phyloP scores from a whole-genome alignment of 2,888 invertebrate genomes.

The Thereva nobilitata region DNA sequence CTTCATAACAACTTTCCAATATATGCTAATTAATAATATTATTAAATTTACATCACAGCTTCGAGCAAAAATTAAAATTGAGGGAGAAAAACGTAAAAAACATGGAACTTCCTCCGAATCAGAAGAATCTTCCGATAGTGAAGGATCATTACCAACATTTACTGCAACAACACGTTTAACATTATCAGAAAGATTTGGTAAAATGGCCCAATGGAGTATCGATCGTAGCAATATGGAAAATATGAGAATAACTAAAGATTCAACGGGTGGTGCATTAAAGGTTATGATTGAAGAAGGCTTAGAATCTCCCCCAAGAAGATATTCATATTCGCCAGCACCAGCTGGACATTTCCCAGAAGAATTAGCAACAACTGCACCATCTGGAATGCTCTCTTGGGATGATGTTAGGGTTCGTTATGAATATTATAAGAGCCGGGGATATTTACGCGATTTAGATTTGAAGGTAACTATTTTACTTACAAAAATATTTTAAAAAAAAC shows the following conservation, averaged over 20 bases:
- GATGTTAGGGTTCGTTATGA: slow-evolving; percentile 86
- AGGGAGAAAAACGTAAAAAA: slow-evolving; percentile 60
- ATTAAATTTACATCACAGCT: slow-evolving; percentile 45
- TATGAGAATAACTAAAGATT: slow-evolving; percentile 82
- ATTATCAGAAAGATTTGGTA: slow-evolving; percentile 84
- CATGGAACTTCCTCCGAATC: slow-evolving; percentile 64
- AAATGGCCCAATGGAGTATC: slow-evolving; percentile 90
- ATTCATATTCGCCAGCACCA: slow-evolving; percentile 67
- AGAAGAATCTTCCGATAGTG: slow-evolving; percentile 65
- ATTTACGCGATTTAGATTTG: slow-evolving; percentile 68
- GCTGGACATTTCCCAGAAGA: slow-evolving; percentile 81
- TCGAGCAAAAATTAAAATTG: slow-evolving; percentile 57
- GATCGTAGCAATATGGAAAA: slow-evolving; percentile 82
- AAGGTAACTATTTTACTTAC: slow-evolving; percentile 47
- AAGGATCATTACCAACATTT: slow-evolving; percentile 64
- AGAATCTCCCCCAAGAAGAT: slow-evolving; percentile 63
- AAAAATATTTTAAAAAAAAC: not conserved
- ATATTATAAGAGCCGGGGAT: slow-evolving; percentile 87
- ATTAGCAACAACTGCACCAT: slow-evolving; percentile 71
- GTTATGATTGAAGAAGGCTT: slow-evolving; percentile 74
- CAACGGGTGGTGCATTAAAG: slow-evolving; percentile 72
- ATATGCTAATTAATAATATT: too few relatives aligned
- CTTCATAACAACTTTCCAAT: too few relatives aligned
- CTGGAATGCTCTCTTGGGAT: slow-evolving; percentile 79
- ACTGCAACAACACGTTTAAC: slow-evolving; percentile 70